phyloP scores from a whole-genome alignment of 1,140 invertebrate species.

The Brachystomella parvula region DNA sequence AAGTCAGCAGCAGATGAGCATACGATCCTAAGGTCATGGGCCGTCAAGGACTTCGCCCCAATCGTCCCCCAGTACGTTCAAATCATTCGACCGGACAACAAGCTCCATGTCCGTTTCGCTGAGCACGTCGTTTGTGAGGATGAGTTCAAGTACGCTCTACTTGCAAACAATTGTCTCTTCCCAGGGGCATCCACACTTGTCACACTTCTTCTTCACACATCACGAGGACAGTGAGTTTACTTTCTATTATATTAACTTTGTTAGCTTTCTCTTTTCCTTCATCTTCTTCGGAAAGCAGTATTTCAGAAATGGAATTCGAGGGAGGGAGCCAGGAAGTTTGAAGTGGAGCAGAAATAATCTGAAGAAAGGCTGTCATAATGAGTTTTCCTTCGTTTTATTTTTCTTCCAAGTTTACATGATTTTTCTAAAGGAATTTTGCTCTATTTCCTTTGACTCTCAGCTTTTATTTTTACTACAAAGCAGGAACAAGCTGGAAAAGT shows the following conservation, averaged over 20 bases:
- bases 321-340: not conserved
- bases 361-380: too few species aligned
- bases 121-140: conserved; percentile 97
- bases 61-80: conserved; percentile 58
- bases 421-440: too few species aligned
- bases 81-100: conserved; percentile 70
- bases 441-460: too few species aligned
- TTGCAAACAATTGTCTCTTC: conserved; percentile 96
- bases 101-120: conserved; percentile 96
- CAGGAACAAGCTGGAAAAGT: too few species aligned
- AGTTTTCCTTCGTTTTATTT: too few species aligned
- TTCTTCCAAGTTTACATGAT: too few species aligned
- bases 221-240: conserved; percentile 80
- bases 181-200: conserved; percentile 93
- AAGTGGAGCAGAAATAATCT: too few species aligned
- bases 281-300: not conserved
- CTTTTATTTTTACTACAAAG: too few species aligned
- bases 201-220: conserved; percentile 88
- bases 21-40: conserved; percentile 63
- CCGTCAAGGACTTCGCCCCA: conserved; percentile 95
- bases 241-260: not conserved
- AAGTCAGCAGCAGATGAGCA: conserved; percentile 77
- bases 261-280: too few species aligned
- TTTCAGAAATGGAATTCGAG: too few species aligned
- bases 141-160: conserved; percentile 90